A percentile compares a stretch with the other conserved stretches of the same genome.
Conservation (phyloP, 2,888 invertebrate genomes). For the Standfussiana lucernea region DNA sequence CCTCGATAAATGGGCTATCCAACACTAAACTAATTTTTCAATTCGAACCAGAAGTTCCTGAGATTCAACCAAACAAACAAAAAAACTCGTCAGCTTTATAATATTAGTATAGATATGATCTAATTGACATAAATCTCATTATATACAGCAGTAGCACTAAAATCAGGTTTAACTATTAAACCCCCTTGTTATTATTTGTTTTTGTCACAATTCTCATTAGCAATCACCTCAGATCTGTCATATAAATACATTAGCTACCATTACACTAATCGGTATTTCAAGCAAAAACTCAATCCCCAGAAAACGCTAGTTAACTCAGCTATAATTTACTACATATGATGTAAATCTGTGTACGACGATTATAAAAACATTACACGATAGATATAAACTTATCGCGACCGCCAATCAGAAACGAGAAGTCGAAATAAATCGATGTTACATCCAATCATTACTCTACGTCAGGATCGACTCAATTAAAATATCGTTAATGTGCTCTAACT, state of each 20-base stretch:
- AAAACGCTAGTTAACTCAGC: constrained; percentile 47
- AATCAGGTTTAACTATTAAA: constrained; percentile 2
- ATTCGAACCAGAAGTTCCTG: too few relatives aligned
- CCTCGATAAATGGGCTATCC: too few relatives aligned
- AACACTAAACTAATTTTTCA: too few relatives aligned
- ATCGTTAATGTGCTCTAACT: constrained; percentile 86
- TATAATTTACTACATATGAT: constrained; percentile 72
- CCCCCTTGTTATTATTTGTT: constrained; percentile 22
- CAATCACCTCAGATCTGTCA: constrained; percentile 44
- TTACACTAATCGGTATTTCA: constrained; percentile 38
- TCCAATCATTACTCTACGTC: constrained; percentile 91
- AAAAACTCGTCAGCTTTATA: too few relatives aligned
- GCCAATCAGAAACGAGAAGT: constrained; percentile 90
- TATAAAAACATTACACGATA: constrained; percentile 89
- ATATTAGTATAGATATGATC: too few relatives aligned
- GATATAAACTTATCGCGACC: constrained; percentile 89
- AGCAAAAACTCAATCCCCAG: constrained; percentile 43
- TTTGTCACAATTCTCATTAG: constrained; percentile 24
- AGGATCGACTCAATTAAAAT: constrained; percentile 91
- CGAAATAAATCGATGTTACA: constrained; percentile 90
- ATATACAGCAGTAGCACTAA: constrained; percentile 10
- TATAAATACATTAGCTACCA: constrained; percentile 29
- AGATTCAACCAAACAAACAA: too few relatives aligned
- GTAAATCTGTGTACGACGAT: constrained; percentile 82
- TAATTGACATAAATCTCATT: constrained; percentile 17